Evolutionary conservation across 2,113 vertebrate species (phyloP), one percentile per base, ranked within the genome.

Genomic region (Gasterosteus nipponicus): DNA sequence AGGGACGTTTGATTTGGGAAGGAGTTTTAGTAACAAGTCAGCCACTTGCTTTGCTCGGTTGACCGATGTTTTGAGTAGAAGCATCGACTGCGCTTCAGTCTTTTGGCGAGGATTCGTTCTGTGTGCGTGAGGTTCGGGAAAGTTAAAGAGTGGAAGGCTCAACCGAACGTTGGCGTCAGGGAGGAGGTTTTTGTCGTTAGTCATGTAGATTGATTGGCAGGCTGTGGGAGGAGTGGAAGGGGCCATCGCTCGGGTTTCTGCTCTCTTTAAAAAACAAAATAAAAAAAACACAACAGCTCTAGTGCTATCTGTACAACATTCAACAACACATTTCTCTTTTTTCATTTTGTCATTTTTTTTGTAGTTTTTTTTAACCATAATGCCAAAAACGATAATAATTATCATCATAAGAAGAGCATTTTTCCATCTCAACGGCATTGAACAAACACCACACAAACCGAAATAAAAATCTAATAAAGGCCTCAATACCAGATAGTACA

Each of bases 221-320:
- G 58, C 35, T 15, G 39, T 63, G 83, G 87, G 86, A 90, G 78
- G 81, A 85, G 89, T 22, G 11, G 82, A 85, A 80, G 77, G 87
- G 83, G 60, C 84, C 85, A 68, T 72, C 64, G 3, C 89, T 87
- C 69, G 29, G 78, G 91, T 93, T 92, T 90, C 88, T 80, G 87
- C 89, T 93, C 94, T 94, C 87, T 85, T 89, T 81, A 71, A 84
- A 86, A 56, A 56, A 56, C 4, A 38, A 38, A 38, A 38, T 0
- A 11, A 26, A 26, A 56, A 67, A 93, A 93, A 94, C 92, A 94
- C 90, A 90, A 94, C 92, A 92, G 89, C 81, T 92, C 93, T 94
- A 93, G 85, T 78, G 89, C 93, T 94, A 95, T 93, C 94, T 95
- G 93, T 94, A 95, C 94, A 95, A 94, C 94, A 94, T 94, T 94